Percentiles rank a stretch among this genome's conserved stretches.
Conservation (phyloP, 2,888 invertebrate species). For the Tenthredo scrophulariae region DNA sequence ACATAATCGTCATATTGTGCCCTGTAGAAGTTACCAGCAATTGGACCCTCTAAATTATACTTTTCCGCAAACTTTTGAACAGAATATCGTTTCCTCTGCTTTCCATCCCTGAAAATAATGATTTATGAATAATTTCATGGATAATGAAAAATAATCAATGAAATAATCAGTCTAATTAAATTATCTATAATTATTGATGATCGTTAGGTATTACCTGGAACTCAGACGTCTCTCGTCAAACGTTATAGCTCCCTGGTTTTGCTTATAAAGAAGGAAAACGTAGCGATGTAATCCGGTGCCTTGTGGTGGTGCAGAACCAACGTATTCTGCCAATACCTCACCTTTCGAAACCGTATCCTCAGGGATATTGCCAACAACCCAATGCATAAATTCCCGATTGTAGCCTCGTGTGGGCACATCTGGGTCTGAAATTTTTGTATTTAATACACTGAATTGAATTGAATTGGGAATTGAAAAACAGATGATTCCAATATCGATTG, state of each 20-base stretch:
- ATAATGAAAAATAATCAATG: neutral
- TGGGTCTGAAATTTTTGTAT: slow-evolving; percentile 69
- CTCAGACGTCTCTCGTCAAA: slow-evolving; percentile 74
- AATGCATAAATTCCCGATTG: slow-evolving; percentile 75
- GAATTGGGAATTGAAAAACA: neutral
- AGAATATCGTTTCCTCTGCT: slow-evolving; percentile 81
- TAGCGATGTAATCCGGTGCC: slow-evolving; percentile 73
- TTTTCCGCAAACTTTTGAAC: slow-evolving; percentile 81
- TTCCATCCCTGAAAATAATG: slow-evolving; percentile 73
- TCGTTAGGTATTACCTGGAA: slow-evolving; percentile 63
- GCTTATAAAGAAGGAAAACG: slow-evolving; percentile 75
- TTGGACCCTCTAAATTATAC: slow-evolving; percentile 81
- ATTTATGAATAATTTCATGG: slow-evolving; percentile 20
- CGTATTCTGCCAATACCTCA: slow-evolving; percentile 74
- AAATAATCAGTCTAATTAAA: neutral
- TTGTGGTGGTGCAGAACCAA: slow-evolving; percentile 75
- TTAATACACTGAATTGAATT: too few relatives aligned
- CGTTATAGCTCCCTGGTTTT: slow-evolving; percentile 75
- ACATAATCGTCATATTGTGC: slow-evolving; percentile 84
- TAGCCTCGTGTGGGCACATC: slow-evolving; percentile 73
- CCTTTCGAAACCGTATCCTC: slow-evolving; percentile 75
- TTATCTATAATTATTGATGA: neutral
- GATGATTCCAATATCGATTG: too few relatives aligned
- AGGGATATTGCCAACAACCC: slow-evolving; percentile 77
- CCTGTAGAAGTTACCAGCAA: slow-evolving; percentile 83